Evolutionary conservation across 2,888 invertebrate species (phyloP).

Genomic region (Nycteola revayana): DNA sequence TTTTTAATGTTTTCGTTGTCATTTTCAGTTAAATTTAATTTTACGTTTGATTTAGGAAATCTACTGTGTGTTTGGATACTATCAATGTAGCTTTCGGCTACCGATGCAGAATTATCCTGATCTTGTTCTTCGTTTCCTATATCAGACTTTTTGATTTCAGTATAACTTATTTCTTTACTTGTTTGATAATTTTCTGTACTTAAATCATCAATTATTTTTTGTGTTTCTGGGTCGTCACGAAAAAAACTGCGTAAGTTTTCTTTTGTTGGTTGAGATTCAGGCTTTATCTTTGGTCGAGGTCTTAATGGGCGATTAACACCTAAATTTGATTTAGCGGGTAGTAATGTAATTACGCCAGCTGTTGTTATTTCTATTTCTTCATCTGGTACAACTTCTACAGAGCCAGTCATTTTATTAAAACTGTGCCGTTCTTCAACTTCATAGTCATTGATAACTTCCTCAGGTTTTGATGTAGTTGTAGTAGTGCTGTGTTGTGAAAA

Average conservation of each 20-base stretch:
- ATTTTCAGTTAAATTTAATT: conserved; percentile 44
- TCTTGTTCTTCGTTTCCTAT: conserved; percentile 37
- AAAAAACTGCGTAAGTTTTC: conserved; percentile 62
- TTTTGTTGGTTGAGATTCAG: conserved; percentile 51
- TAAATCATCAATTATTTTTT: conserved; percentile 47
- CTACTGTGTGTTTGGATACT: conserved; percentile 48
- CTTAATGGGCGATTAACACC: conserved; percentile 87
- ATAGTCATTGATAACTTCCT: conserved; percentile 28
- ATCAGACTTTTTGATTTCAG: conserved; percentile 39
- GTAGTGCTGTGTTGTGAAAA: conserved; percentile 72
- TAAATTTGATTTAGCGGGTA: conserved; percentile 90
- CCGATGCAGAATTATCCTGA: conserved; percentile 38
- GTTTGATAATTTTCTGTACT: conserved; percentile 53
- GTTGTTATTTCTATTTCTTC: conserved; percentile 69
- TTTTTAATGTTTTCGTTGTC: conserved; percentile 31
- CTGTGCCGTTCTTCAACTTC: conserved; percentile 51
- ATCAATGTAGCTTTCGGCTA: conserved; percentile 39
- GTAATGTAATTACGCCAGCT: conserved; percentile 79
- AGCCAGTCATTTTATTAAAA: conserved; percentile 61
- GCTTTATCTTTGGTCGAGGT: conserved; percentile 81
- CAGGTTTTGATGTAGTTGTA: conserved; percentile 34
- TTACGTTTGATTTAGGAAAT: conserved; percentile 64
- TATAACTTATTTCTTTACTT: conserved; percentile 36
- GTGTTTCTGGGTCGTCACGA: conserved; percentile 45
- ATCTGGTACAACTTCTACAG: conserved; percentile 70